Conservation (phyloP, 2,797 vertebrate genomes). For the Phataginus tetradactyla region DNA sequence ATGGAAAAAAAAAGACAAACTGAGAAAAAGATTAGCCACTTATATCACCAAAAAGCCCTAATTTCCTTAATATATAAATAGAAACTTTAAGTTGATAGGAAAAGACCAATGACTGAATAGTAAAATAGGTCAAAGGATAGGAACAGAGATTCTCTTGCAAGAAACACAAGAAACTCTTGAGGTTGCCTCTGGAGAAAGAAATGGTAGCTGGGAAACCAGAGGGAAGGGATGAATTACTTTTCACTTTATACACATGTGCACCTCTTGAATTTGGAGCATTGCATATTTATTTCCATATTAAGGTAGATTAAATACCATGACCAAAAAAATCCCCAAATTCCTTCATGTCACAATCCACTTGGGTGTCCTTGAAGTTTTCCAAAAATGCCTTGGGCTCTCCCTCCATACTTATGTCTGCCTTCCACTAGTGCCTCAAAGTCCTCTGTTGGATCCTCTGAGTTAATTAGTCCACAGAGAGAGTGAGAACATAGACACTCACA, state of each 20-base stretch:
- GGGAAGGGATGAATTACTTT: neutral
- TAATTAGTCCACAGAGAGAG: neutral
- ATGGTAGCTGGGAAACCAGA: neutral
- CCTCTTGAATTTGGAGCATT: neutral
- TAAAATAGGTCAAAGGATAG: neutral
- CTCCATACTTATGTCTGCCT: neutral
- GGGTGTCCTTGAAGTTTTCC: neutral
- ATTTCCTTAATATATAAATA: constrained; percentile 3
- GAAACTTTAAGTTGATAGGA: neutral
- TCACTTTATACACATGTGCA: neutral
- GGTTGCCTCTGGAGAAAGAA: neutral
- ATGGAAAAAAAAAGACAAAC: neutral
- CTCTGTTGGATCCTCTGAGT: neutral
- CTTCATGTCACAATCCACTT: neutral
- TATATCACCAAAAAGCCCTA: neutral
- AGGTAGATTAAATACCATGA: neutral
- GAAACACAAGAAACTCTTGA: neutral
- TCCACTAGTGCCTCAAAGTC: neutral
- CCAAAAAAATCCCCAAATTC: neutral
- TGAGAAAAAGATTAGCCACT: neutral
- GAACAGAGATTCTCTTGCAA: neutral
- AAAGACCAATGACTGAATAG: neutral
- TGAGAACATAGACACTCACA: neutral
- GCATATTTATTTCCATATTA: neutral
- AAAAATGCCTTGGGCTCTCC: neutral